These are phyloP conservation scores for Lasius fuliginosus DNA, from an alignment of 2,888 invertebrate genomes.

Conservation along the genomic window DNA sequence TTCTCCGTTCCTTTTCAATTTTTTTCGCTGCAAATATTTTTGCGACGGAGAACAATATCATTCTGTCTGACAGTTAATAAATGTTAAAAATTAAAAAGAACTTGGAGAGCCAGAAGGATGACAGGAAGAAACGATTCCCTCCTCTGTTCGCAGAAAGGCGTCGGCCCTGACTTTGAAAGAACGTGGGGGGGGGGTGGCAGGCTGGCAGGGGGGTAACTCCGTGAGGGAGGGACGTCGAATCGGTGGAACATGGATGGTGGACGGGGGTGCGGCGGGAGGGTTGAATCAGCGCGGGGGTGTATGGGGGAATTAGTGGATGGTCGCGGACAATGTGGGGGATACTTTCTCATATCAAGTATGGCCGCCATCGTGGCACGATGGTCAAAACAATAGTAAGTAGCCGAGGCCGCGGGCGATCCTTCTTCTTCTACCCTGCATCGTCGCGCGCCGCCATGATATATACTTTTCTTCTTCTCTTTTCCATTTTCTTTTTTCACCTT, in stretches of 20 bases:
- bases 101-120: neutral
- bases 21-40: neutral
- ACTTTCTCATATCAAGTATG: constrained; percentile 86
- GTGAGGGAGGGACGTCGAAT: constrained; percentile 62
- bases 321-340: constrained; percentile 86
- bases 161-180: constrained; percentile 82
- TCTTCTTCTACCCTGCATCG: constrained; percentile 59
- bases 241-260: constrained; percentile 48
- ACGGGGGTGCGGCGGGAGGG: constrained; percentile 67
- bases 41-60: neutral
- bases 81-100: neutral
- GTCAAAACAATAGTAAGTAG: constrained; percentile 86
- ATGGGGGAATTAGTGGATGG: constrained; percentile 85
- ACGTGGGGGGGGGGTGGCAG: constrained; percentile 68
- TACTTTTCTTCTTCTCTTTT: constrained; percentile 27
- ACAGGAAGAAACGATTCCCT: constrained; percentile 43
- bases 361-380: constrained; percentile 86
- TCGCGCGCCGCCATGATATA: constrained; percentile 44
- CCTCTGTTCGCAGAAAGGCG: constrained; percentile 54
- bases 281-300: constrained; percentile 84
- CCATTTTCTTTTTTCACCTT: constrained; percentile 25
- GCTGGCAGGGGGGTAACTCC: constrained; percentile 71
- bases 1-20: neutral
- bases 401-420: constrained; percentile 64
- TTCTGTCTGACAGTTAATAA: neutral